Conservation (phyloP, 2,888 invertebrate genomes). For the Heliconius charithonia region DNA sequence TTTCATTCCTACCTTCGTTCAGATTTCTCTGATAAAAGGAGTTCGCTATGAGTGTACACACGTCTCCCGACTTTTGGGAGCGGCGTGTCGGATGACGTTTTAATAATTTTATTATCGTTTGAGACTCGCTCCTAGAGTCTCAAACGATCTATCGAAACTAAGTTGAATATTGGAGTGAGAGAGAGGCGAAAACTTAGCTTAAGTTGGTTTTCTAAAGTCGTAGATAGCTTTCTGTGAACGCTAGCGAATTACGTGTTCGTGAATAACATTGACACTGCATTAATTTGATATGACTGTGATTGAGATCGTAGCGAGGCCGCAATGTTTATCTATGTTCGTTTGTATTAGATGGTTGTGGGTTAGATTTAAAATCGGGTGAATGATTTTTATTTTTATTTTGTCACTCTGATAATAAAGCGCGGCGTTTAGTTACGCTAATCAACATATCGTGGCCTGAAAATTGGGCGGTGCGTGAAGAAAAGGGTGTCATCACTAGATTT, state of each 20-base stretch:
- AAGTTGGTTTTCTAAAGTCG: neutral
- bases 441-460: too few relatives aligned
- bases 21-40: neutral
- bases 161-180: neutral
- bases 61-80: neutral
- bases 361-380: too few relatives aligned
- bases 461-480: too few relatives aligned
- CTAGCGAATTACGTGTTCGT: neutral
- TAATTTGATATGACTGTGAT: neutral
- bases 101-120: constrained; percentile 8
- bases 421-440: too few relatives aligned
- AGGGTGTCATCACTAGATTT: too few relatives aligned
- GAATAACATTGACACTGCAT: neutral
- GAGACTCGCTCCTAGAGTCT: neutral
- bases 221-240: neutral
- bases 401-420: too few relatives aligned
- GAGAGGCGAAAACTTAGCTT: neutral
- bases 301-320: too few relatives aligned
- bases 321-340: too few relatives aligned
- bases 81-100: neutral
- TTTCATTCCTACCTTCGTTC: constrained; percentile 10
- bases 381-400: too few relatives aligned
- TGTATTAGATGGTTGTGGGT: too few relatives aligned
- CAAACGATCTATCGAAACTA: neutral
- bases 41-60: neutral